Evolutionary conservation across 2,888 invertebrate species (phyloP).

Genomic region (Buathra laborator): DNA sequence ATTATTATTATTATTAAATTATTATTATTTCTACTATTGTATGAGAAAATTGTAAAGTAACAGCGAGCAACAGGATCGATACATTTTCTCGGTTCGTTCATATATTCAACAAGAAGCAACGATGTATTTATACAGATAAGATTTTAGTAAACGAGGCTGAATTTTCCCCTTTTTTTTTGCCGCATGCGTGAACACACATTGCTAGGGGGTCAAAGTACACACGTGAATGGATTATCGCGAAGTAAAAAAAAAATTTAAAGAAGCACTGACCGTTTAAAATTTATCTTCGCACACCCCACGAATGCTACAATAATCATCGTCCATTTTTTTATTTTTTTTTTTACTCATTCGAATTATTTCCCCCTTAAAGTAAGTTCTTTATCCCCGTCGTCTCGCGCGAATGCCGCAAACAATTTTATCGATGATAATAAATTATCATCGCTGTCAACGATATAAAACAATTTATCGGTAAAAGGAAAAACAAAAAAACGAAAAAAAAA

Average conservation of each 20-base stretch:
- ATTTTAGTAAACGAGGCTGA: constrained; percentile 14
- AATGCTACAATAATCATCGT: no score
- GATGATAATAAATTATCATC: neutral
- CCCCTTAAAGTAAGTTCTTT: no score
- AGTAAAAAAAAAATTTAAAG: constrained; percentile 55
- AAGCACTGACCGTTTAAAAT: constrained; percentile 11
- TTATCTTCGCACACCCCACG: no score
- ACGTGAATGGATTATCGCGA: constrained; percentile 46
- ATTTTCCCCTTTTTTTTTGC: constrained; percentile 33
- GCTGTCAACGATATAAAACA: neutral
- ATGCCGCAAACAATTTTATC: no score
- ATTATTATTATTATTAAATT: no score
- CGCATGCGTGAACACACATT: constrained; percentile 53
- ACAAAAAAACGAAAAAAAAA: neutral
- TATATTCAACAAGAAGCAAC: neutral
- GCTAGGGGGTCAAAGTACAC: constrained; percentile 51
- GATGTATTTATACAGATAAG: neutral
- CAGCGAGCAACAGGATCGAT: neutral
- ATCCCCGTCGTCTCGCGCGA: no score
- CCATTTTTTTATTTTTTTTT: no score
- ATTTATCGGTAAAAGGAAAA: neutral
- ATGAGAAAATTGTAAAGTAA: neutral
- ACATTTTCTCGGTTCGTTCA: constrained; percentile 30
- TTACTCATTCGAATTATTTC: no score
- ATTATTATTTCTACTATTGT: constrained; percentile 1